Percentiles rank a stretch among this genome's conserved stretches.
Evolutionary conservation across 1,140 invertebrate genomes (phyloP).

Genomic region (Leucophenga varia): DNA sequence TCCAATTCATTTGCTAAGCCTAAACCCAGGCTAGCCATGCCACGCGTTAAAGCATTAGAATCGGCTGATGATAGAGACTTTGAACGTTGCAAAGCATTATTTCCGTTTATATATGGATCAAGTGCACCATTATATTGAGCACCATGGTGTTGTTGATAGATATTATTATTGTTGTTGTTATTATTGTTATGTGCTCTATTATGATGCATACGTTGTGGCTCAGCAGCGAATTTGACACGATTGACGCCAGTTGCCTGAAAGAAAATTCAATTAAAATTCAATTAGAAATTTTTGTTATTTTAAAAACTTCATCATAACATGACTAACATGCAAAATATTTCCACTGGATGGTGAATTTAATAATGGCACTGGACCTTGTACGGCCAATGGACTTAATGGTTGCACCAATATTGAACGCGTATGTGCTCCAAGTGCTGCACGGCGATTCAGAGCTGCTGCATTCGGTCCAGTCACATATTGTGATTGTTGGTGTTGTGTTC

Average conservation of each 20-base stretch:
- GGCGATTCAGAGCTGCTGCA: constrained; percentile 33
- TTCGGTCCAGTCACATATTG: constrained; percentile 31
- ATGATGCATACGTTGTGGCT: constrained; percentile 27
- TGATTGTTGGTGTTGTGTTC: constrained; percentile 61
- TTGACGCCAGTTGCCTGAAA: constrained; percentile 20
- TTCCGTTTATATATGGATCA: constrained; percentile 52
- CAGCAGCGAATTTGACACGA: constrained; percentile 52
- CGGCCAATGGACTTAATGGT: constrained; percentile 36
- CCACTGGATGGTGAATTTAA: constrained; percentile 67
- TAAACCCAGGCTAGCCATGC: constrained; percentile 62
- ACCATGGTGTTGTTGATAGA: constrained; percentile 27
- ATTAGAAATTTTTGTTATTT: neutral
- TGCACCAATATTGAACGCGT: constrained; percentile 49
- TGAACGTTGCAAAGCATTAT: constrained; percentile 64
- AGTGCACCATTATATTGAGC: constrained; percentile 43
- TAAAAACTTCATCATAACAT: constrained; percentile 5
- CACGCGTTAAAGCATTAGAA: constrained; percentile 64
- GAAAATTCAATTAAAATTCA: neutral
- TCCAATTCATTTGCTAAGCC: constrained; percentile 66
- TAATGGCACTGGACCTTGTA: constrained; percentile 52
- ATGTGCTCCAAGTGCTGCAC: constrained; percentile 45
- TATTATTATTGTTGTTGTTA: constrained; percentile 26
- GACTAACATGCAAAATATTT: constrained; percentile 67
- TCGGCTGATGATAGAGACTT: constrained; percentile 78
- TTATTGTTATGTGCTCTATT: constrained; percentile 21